Base-by-base conservation (phyloP, 2,797 vertebrate genomes). In the Sphenopsis melanotis region DNA sequence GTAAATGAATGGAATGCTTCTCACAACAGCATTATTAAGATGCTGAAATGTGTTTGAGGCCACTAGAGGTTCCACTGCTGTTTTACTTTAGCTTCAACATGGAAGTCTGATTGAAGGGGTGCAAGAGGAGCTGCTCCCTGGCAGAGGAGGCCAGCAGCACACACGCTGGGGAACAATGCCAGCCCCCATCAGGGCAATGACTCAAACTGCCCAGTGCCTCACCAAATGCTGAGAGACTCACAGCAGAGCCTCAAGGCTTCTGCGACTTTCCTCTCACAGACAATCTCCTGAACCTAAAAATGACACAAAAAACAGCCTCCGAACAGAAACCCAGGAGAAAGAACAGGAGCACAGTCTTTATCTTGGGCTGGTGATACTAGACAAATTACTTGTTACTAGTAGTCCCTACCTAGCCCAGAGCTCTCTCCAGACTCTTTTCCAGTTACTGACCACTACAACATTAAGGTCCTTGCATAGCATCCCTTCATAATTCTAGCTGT, bases 151-250 rank as follows among this genome's bases (percentile, higher is more conserved):
- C 34, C 47, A 83, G 74, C 53, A 64, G 84, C 8, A 3, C n/a
- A 11, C 20, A 11, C 0, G 0, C 30, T 6, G 5, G 44, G 19
- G 30, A 60, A 21, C 71, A 60, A 8, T 3, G 2, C 34, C 26
- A 46, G 22, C 66, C 61, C n/a, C 27, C 36, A 49, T 20, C 47
- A 11, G 27, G 2, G 29, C 19, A 34, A 10, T 23, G 69, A 78
- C 26, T 39, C 66, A 26, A 29, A 63, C 12, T 24, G 37, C 47
- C 64, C 39, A 53, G 20, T 17, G 34, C 15, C 14, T 61, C 52
- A 36, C 11, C 6, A 2, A 55, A 20, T 10, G 11, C 50, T 13
- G 39, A 2, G 3, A 52, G 37, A 63, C 46, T 36, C 30, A 10
- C 1, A 12, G 36, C 61, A 50, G 4, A 83, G 46, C 70, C 76